phyloP scores from a whole-genome alignment of 1,140 invertebrate species.

The Branchinecta lynchi region DNA sequence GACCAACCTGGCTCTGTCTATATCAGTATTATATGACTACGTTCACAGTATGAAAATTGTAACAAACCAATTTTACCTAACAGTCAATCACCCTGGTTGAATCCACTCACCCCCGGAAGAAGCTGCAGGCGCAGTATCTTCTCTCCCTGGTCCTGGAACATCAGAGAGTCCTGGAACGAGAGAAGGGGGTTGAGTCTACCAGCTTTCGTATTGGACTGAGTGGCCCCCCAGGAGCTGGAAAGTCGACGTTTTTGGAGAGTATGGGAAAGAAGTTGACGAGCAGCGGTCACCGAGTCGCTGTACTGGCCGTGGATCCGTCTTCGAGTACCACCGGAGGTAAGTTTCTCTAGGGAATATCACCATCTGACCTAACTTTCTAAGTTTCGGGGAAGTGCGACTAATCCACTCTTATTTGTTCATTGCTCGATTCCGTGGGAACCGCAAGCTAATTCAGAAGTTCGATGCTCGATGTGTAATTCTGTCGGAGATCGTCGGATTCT shows the following conservation, averaged over 20 bases:
- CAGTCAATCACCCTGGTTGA: constrained; percentile 41
- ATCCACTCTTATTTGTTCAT: too few species aligned
- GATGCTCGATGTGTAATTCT: too few species aligned
- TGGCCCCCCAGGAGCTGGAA: constrained; percentile 46
- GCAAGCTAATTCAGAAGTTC: too few species aligned
- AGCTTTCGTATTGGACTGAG: constrained; percentile 38
- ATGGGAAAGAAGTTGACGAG: constrained; percentile 40
- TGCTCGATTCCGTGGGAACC: too few species aligned
- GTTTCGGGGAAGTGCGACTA: too few species aligned
- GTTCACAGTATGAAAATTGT: too few species aligned
- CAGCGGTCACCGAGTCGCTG: constrained; percentile 39
- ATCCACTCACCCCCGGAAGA: constrained; percentile 34
- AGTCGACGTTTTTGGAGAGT: constrained; percentile 46
- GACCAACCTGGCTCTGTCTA: too few species aligned
- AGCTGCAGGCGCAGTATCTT: constrained; percentile 33
- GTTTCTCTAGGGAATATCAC: too few species aligned
- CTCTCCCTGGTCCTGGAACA: constrained; percentile 33
- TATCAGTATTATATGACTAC: too few species aligned
- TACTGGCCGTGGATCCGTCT: constrained; percentile 45
- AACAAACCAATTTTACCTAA: too few species aligned
- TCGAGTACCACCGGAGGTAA: constrained; percentile 39
- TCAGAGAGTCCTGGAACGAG: constrained; percentile 26
- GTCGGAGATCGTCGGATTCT: too few species aligned
- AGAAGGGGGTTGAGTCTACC: constrained; percentile 25
- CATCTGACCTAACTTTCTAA: too few species aligned